phyloP scores from a whole-genome alignment of 2,113 vertebrate genomes.

The Trinectes maculatus region DNA sequence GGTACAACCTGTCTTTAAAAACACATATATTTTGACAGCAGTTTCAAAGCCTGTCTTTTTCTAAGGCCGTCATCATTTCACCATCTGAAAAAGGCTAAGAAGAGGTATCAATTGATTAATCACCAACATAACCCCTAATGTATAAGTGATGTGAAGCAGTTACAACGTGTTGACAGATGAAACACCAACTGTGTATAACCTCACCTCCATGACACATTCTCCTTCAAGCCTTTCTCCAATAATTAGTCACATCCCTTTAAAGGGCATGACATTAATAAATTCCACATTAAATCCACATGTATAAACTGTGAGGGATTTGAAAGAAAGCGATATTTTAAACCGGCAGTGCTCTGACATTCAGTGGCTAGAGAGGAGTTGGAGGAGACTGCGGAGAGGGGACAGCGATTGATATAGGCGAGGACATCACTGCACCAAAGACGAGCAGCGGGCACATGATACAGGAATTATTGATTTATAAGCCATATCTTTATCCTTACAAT shows the following conservation, averaged over 20 bases:
- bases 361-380: constrained; percentile 58
- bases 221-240: constrained; percentile 73
- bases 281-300: constrained; percentile 77
- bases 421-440: constrained; percentile 58
- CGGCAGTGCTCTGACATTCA: constrained; percentile 73
- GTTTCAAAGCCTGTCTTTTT: constrained; percentile 60
- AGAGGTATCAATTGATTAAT: constrained; percentile 67
- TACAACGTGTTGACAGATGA: constrained; percentile 74
- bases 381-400: constrained; percentile 64
- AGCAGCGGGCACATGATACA: constrained; percentile 42
- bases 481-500: constrained; percentile 77
- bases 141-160: constrained; percentile 54
- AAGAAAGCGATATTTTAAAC: constrained; percentile 77
- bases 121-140: constrained; percentile 51
- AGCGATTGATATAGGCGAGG: constrained; percentile 51
- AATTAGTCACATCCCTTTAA: constrained; percentile 77
- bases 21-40: constrained; percentile 53
- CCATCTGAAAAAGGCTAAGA: constrained; percentile 48
- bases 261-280: constrained; percentile 84
- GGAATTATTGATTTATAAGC: constrained; percentile 80
- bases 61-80: constrained; percentile 54
- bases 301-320: constrained; percentile 73
- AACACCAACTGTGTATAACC: constrained; percentile 56
- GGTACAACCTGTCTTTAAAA: constrained; percentile 48
- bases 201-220: constrained; percentile 63